Conservation (phyloP, 2,113 vertebrate genomes). For the Zosterops hypoxanthus region DNA sequence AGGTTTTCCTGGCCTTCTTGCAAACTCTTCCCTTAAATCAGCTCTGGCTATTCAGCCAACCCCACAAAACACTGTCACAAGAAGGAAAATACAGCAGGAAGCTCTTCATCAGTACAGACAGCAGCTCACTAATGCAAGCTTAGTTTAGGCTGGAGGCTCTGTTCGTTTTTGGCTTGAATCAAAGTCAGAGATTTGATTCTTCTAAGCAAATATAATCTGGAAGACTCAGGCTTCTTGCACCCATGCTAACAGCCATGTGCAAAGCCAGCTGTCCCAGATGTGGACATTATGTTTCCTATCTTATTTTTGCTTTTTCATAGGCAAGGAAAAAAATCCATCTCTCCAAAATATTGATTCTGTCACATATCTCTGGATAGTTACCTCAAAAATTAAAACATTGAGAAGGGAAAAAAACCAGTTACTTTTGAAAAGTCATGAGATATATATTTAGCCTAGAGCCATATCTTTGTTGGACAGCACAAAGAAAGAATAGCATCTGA, state of each 20-base stretch:
- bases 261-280: rapidly evolving
- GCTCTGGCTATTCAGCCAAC: background rate
- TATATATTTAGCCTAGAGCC: background rate
- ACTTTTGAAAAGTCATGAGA: background rate
- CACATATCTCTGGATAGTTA: background rate
- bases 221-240: background rate
- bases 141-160: background rate
- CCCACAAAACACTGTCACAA: background rate
- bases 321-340: background rate
- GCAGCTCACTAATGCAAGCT: background rate
- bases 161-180: background rate
- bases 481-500: background rate
- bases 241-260: rapidly evolving
- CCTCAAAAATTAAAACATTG: background rate
- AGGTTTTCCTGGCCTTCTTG: background rate
- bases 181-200: background rate
- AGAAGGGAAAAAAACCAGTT: rapidly evolving
- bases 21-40: background rate
- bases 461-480: background rate
- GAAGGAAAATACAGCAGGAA: background rate
- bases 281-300: background rate
- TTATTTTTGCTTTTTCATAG: background rate
- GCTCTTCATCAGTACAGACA: background rate
- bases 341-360: background rate
- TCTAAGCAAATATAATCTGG: background rate